Evolutionary conservation across 2,888 invertebrate species (phyloP), one percentile per base, ranked within the genome.

Genomic region (Trisateles emortualis): DNA sequence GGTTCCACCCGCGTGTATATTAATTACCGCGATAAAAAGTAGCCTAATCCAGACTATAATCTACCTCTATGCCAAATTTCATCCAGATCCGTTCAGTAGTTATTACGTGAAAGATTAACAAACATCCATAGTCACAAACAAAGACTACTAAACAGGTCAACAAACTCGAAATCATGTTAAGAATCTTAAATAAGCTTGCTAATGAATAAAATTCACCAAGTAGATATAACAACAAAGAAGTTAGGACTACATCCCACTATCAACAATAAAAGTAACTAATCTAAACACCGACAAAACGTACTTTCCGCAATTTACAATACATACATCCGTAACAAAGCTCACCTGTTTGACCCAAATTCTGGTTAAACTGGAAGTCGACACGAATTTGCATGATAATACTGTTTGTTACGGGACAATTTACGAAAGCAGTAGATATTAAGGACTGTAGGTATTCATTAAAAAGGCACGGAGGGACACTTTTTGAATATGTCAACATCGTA

Each of bases 341-440:
- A 74, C 76, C 71, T 78, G 74, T 74, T 74, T 77, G 76, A 80
- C 84, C 83, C 66, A 76, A 78, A 81, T 83, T 68, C 48, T n/a
- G 59, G 52, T 9, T 59, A 64, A 64, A 69, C 52, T 52, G 63
- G 55, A 58, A 75, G 79, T 79, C 81, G 80, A 81, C 84, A 79
- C 77, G 68, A 81, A 87, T 88, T 87, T 86, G 77, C 86, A 87
- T 87, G 78, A 83, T 84, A 87, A 88, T 84, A 60, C 75, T 79
- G 84, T 84, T 86, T 81, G 76, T 76, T 62, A 68, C 71, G 72
- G 70, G 66, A 73, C 74, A 67, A 72, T 82, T 84, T 79, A 78
- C 76, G 79, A 74, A 79, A 58, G 45, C 45, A 17, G 26, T 36
- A n/a, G n/a, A n/a, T n/a, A 40, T 38, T 59, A 55, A 56, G 55